Conservation (phyloP, 2,113 vertebrate species). For the Heliornis fulica region DNA sequence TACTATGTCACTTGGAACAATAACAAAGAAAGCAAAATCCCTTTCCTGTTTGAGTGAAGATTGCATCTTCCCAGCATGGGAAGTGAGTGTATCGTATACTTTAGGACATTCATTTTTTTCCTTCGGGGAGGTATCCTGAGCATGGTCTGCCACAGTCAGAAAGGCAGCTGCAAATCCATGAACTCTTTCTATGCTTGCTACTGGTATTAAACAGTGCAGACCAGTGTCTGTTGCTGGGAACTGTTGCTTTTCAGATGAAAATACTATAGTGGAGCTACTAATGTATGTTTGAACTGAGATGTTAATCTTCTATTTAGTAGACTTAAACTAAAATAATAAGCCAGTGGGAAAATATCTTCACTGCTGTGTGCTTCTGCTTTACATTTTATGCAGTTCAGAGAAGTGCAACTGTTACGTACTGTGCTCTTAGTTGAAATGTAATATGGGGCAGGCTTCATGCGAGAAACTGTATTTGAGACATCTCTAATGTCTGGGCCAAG, state of each 20-base stretch:
- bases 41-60: conserved; percentile 35
- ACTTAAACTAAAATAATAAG: background rate
- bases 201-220: background rate
- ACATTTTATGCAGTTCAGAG: background rate
- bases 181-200: background rate
- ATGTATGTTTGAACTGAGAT: background rate
- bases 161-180: background rate
- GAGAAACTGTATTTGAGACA: background rate
- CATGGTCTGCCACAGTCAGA: background rate
- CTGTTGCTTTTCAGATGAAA: background rate
- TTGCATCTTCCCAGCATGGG: background rate
- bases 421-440: background rate
- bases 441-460: background rate
- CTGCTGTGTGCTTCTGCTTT: background rate
- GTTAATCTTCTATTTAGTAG: background rate
- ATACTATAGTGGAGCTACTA: background rate
- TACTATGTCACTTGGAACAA: conserved; percentile 53
- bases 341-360: background rate
- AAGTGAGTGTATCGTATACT: conserved; percentile 14
- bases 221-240: background rate
- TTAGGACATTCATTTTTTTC: conserved; percentile 18
- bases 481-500: background rate
- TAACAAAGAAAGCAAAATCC: conserved; percentile 60
- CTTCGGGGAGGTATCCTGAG: background rate
- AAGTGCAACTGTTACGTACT: background rate